A percentile compares a stretch with the other conserved stretches of the same genome.
Conservation (phyloP, 1,140 invertebrate species). For the Batillaria attramentaria region DNA sequence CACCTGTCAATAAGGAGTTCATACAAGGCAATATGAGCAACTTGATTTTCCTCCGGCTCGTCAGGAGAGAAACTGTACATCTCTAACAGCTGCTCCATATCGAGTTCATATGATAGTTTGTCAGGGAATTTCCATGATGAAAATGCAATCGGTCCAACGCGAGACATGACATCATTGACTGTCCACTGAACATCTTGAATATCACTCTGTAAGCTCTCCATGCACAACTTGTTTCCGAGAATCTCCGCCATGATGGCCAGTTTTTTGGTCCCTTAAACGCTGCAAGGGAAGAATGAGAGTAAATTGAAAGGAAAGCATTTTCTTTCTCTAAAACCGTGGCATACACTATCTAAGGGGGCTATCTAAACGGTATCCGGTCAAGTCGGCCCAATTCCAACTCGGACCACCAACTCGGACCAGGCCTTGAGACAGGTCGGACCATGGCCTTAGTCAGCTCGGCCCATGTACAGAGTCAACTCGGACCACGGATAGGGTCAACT, state of each 20-base stretch:
- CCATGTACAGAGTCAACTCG: no score
- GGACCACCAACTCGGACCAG: no score
- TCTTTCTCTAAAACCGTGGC: no score
- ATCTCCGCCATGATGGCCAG: slow-evolving; percentile 64
- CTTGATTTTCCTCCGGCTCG: slow-evolving; percentile 66
- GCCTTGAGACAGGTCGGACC: no score
- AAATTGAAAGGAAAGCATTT: no score
- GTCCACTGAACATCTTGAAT: slow-evolving; percentile 66
- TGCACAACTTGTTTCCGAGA: slow-evolving; percentile 62
- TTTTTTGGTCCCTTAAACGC: no score
- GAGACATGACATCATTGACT: slow-evolving; percentile 62
- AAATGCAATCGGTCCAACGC: slow-evolving; percentile 59
- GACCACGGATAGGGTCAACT: no score
- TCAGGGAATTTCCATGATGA: slow-evolving; percentile 72
- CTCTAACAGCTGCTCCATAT: slow-evolving; percentile 67
- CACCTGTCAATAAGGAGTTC: slow-evolving; percentile 72
- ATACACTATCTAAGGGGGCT: no score
- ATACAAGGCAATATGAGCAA: slow-evolving; percentile 69
- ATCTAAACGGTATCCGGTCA: no score
- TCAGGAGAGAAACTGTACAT: slow-evolving; percentile 56
- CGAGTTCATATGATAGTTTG: slow-evolving; percentile 63
- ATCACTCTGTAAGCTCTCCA: slow-evolving; percentile 68
- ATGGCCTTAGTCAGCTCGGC: no score
- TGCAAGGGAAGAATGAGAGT: no score
- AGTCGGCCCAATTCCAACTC: no score